Evolutionary conservation across 1,140 invertebrate species (phyloP).

Genomic region (Maconellicoccus hirsutus): DNA sequence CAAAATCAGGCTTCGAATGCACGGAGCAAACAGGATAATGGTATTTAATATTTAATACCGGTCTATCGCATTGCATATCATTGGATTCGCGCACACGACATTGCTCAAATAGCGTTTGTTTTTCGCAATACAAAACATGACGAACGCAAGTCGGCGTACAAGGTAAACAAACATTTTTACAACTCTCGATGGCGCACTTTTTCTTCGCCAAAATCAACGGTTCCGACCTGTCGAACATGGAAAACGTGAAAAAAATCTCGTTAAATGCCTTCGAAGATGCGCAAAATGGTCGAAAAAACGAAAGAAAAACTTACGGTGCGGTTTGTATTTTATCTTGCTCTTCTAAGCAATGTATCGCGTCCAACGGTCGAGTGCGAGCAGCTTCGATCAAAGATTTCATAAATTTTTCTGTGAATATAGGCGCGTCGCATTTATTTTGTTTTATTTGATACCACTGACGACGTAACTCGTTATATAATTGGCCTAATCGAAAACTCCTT

Average conservation of each 20-base stretch:
- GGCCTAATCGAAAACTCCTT: not conserved
- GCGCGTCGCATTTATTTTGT: not conserved
- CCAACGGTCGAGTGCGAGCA: not conserved
- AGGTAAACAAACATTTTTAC: constrained; percentile 6
- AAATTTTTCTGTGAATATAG: not conserved
- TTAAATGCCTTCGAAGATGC: not conserved
- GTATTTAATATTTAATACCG: not conserved
- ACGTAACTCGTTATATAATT: not conserved
- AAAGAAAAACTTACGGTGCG: not conserved
- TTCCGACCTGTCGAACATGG: not conserved
- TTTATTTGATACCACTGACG: constrained; percentile 12
- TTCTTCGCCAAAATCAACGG: not conserved
- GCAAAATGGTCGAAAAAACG: not conserved
- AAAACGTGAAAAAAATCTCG: no score
- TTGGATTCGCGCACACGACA: not conserved
- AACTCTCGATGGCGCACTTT: not conserved
- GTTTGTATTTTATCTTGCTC: not conserved
- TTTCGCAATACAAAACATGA: not conserved
- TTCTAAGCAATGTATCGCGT: not conserved
- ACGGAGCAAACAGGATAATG: constrained; percentile 11
- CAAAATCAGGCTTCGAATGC: constrained; percentile 13
- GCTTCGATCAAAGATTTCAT: not conserved
- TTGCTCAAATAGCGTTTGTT: not conserved
- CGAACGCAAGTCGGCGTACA: constrained; percentile 12
- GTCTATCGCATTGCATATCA: not conserved